Evolutionary conservation across 2,888 invertebrate species (phyloP).

Genomic region (Hirtodrosophila duncani): DNA sequence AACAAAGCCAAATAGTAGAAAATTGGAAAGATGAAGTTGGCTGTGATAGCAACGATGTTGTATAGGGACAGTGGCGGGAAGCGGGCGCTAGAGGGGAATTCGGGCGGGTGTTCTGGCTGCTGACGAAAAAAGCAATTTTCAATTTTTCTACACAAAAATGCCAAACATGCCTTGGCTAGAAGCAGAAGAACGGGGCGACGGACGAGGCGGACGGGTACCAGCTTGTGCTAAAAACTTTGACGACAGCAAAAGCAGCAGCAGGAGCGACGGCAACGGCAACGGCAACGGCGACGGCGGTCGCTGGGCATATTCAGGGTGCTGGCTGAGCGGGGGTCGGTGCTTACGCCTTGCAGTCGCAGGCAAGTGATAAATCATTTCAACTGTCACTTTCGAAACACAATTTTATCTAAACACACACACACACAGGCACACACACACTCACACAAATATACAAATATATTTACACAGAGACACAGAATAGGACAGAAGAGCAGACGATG

Average conservation of each 20-base stretch:
- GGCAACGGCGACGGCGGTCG: background rate
- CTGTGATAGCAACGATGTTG: slow-evolving; percentile 50
- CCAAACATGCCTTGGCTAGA: slow-evolving; percentile 40
- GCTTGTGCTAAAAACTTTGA: slow-evolving; percentile 75
- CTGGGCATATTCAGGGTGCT: background rate
- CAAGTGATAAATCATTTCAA: slow-evolving; percentile 78
- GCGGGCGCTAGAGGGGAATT: background rate
- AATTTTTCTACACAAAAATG: slow-evolving; percentile 70
- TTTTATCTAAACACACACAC: slow-evolving; percentile 76
- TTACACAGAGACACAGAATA: slow-evolving; percentile 20
- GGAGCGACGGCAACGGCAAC: background rate
- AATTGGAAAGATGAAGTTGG: slow-evolving; percentile 74
- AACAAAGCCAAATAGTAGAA: slow-evolving; percentile 72
- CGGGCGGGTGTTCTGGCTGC: slow-evolving; percentile 6
- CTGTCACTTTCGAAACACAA: slow-evolving; percentile 78
- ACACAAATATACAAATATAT: slow-evolving; percentile 14
- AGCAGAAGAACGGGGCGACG: background rate
- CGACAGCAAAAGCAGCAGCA: slow-evolving; percentile 56
- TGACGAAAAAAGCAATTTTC: slow-evolving; percentile 69
- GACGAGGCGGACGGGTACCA: slow-evolving; percentile 31
- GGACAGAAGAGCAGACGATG: slow-evolving; percentile 35
- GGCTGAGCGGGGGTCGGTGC: slow-evolving; percentile 20
- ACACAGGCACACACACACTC: slow-evolving; percentile 21
- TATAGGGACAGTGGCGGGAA: background rate
- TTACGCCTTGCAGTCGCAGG: slow-evolving; percentile 65